phyloP scores from a whole-genome alignment of 2,113 vertebrate species.

The Dipodomys ordii region DNA sequence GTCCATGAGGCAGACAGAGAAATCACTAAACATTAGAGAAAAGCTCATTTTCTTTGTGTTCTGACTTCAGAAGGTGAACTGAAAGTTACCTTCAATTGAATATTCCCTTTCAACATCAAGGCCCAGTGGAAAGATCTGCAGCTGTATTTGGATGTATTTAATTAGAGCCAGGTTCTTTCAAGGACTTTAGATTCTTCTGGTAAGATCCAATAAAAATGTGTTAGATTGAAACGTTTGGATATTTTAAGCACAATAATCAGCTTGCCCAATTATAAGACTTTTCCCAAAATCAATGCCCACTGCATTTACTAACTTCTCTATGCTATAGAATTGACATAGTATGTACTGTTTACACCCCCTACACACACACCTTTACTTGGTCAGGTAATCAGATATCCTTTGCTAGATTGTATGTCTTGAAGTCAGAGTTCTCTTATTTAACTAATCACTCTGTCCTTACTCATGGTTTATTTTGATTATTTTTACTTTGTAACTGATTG shows the following conservation, averaged over 20 bases:
- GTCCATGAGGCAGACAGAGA: conserved; percentile 46
- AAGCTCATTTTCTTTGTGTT: conserved; percentile 63
- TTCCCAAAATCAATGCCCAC: conserved; percentile 46
- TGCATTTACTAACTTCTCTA: neutral
- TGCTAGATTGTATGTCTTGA: conserved; percentile 27
- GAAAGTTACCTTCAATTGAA: conserved; percentile 74
- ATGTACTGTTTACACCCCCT: neutral
- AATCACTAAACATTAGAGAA: conserved; percentile 65
- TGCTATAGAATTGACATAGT: neutral
- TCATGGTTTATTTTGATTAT: neutral
- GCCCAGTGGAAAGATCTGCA: conserved; percentile 52
- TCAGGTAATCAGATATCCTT: neutral
- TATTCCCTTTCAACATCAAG: conserved; percentile 72
- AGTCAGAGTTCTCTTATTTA: neutral
- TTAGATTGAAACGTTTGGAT: conserved; percentile 47
- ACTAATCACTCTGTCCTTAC: neutral
- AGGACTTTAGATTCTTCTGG: conserved; percentile 65
- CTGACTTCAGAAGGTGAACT: conserved; percentile 77
- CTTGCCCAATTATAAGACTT: conserved; percentile 53
- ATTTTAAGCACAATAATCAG: conserved; percentile 66
- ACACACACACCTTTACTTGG: neutral
- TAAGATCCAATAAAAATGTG: conserved; percentile 68
- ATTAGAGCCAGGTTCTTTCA: conserved; percentile 74
- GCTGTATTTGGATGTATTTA: conserved; percentile 73
- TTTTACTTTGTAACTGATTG: neutral